Percentiles rank a stretch among this genome's conserved stretches.
phyloP scores from a whole-genome alignment of 2,797 vertebrate species.

The Somateria mollissima region DNA sequence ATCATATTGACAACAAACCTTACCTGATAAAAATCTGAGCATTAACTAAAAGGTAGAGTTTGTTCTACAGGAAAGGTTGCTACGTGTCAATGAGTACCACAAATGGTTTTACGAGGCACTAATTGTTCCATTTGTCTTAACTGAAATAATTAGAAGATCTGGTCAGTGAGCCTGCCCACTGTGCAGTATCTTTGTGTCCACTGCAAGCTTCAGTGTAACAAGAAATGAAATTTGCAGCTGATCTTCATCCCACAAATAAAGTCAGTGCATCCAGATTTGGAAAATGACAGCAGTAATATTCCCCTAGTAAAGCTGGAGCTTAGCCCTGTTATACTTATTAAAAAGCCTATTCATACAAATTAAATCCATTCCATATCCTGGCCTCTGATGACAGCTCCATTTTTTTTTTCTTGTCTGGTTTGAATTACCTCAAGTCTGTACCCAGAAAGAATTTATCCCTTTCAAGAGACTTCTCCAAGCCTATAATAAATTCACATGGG shows the following conservation, averaged over 20 bases:
- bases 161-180: neutral
- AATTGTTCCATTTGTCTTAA: conserved; percentile 57
- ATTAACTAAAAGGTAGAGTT: conserved; percentile 26
- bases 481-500: conserved; percentile 81
- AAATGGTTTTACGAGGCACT: conserved; percentile 23
- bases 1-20: conserved; percentile 27
- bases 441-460: conserved; percentile 81
- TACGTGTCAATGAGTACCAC: conserved; percentile 2
- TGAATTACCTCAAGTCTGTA: conserved; percentile 79
- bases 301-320: conserved; percentile 71
- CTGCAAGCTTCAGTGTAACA: conserved; percentile 26
- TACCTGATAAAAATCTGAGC: conserved; percentile 10
- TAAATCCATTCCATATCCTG: conserved; percentile 78
- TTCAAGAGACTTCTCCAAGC: conserved; percentile 79
- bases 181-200: neutral
- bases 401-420: conserved; percentile 79
- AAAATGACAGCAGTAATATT: conserved; percentile 76
- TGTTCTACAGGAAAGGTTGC: conserved; percentile 39
- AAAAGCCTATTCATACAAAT: conserved; percentile 83
- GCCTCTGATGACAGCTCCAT: conserved; percentile 79
- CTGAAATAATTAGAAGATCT: conserved; percentile 48
- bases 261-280: conserved; percentile 72
- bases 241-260: conserved; percentile 70
- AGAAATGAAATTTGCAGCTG: conserved; percentile 57
- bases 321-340: conserved; percentile 79